Evolutionary conservation across 2,113 vertebrate genomes (phyloP).

Genomic region (Vulpes lagopus): DNA sequence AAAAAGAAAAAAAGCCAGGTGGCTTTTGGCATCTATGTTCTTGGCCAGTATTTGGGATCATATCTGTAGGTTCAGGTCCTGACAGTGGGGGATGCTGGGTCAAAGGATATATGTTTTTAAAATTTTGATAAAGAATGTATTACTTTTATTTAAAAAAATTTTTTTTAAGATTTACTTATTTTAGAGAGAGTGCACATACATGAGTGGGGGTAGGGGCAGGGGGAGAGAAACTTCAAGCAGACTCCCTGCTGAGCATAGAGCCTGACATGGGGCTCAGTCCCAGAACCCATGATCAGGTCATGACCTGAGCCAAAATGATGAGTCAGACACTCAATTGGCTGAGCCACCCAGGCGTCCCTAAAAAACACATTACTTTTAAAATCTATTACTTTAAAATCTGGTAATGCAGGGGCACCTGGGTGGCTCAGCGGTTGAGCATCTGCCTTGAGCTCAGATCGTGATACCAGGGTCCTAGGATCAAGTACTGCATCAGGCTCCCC

Average conservation of each 20-base stretch:
- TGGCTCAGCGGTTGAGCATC: too few relatives aligned
- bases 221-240: neutral
- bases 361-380: too few relatives aligned
- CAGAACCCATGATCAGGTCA: neutral
- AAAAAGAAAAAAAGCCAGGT: neutral
- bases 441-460: too few relatives aligned
- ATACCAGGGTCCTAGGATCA: too few relatives aligned
- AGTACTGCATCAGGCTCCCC: too few relatives aligned
- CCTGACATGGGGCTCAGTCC: rapidly evolving
- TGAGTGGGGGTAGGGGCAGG: neutral
- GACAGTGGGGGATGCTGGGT: neutral
- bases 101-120: neutral
- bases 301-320: neutral
- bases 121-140: neutral
- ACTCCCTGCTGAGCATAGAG: neutral
- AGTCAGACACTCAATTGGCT: neutral
- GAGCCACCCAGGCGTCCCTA: neutral
- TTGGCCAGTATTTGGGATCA: neutral
- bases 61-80: neutral
- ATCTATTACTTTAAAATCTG: too few relatives aligned
- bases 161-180: neutral
- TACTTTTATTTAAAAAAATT: neutral
- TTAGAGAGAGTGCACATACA: too few relatives aligned
- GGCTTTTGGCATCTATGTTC: neutral
- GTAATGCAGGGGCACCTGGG: too few relatives aligned